Base-by-base conservation (phyloP, 1,140 invertebrate genomes). In the Anadara kagoshimensis region DNA sequence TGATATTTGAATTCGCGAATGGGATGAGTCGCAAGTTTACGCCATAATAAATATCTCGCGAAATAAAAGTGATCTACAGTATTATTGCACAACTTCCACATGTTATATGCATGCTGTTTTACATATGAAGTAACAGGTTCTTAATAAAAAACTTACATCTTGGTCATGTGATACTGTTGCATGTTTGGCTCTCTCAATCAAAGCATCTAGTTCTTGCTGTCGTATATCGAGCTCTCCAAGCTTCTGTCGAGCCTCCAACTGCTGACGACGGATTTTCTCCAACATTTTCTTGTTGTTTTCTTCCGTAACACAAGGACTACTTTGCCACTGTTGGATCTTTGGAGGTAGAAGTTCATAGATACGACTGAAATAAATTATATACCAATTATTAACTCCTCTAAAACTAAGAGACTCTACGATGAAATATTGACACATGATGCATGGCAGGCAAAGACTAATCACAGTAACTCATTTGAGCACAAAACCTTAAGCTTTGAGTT, bases 311-410 rank as follows among this genome's bases (percentile, higher is more conserved):
- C 95, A 96, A 0, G 93, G 92, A n/a, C 94, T 94, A n/a, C 95
- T 91, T 45, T 94, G 94, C 96, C 97, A 98, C 83, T 98, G 96
- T 87, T 97, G 95, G 70, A 98, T 94, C n/a, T 97, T 91, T 80
- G 95, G 94, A 0, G 97, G 97, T 20, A 99, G 86, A 8, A 96
- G 93, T 91, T 94, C 87, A 76, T 88, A 89, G 4, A 91, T 89
- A 22, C 90, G 88, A 76, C 88, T 89, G 72, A 7, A 36, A 36
- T 36, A 36, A 36, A 36, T 36, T 36, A 36, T 7, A 3, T 36
- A 36, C 29, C 7, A 7, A 36, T 36, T 36, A 36, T 36, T 7
- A 36, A 36, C 7, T 36, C 29, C 7, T 36, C 29, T 36, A 36
- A 36, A 36, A 36, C 29, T 36, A 36, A 36, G 29, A 7, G 2